Percentiles rank a stretch among this genome's conserved stretches.
Evolutionary conservation across 2,888 invertebrate species (phyloP).

Genomic region (Tachina grossa): DNA sequence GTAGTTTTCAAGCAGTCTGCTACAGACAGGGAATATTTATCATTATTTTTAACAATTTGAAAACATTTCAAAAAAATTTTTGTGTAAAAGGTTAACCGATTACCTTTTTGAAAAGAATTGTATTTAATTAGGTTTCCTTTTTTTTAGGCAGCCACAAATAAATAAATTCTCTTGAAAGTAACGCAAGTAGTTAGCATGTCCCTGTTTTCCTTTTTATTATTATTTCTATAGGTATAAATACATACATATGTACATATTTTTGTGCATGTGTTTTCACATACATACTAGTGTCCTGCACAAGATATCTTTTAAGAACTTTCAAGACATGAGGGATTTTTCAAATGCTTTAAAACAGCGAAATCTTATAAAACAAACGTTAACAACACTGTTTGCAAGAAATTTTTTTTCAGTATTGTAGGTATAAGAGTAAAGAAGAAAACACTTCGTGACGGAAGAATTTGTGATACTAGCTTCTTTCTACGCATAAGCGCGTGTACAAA

Average conservation of each 20-base stretch:
- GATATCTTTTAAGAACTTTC: too few species aligned
- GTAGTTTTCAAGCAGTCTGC: not conserved
- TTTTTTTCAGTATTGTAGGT: too few species aligned
- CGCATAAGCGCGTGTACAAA: too few species aligned
- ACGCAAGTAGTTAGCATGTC: not conserved
- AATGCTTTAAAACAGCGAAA: too few species aligned
- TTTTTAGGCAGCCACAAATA: conserved; percentile 23
- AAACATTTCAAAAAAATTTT: not conserved
- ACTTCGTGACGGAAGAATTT: too few species aligned
- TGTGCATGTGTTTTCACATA: not conserved
- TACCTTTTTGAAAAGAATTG: conserved; percentile 28
- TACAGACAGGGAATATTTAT: not conserved
- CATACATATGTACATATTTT: not conserved
- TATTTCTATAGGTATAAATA: not conserved
- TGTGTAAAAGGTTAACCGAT: conserved; percentile 26
- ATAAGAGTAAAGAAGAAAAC: too few species aligned
- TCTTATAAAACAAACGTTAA: too few species aligned
- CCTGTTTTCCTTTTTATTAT: not conserved
- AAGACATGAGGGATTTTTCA: too few species aligned
- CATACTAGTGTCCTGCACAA: too few species aligned
- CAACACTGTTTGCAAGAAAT: too few species aligned
- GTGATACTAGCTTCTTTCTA: too few species aligned
- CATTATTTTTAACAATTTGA: not conserved
- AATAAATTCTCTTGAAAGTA: not conserved
- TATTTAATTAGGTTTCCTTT: conserved; percentile 31